These are phyloP conservation scores for Xiphias gladius DNA, from an alignment of 2,113 vertebrate genomes.

Conservation along the genomic window DNA sequence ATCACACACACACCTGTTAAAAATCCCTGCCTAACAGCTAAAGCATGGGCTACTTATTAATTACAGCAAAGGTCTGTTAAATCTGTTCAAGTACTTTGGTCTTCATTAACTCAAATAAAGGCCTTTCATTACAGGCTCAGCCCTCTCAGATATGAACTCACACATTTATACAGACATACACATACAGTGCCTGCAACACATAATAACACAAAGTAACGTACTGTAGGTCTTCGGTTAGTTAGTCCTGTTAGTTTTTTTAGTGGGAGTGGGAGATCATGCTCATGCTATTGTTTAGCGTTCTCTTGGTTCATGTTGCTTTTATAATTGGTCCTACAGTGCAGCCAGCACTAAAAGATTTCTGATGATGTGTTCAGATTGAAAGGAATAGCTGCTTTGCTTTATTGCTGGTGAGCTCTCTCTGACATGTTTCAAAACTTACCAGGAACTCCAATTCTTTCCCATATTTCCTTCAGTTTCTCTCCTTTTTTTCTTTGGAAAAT, in stretches of 20 bases:
- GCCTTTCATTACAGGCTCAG: constrained; percentile 69
- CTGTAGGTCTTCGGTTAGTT: background rate
- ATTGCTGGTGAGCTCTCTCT: background rate
- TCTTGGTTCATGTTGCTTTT: constrained; percentile 1
- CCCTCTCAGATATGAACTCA: constrained; percentile 51
- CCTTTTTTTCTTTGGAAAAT: background rate
- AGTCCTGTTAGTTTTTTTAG: constrained; percentile 2
- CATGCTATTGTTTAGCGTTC: background rate
- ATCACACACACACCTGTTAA: constrained; percentile 11
- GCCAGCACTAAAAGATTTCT: background rate
- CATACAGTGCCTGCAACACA: background rate
- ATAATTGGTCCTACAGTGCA: background rate
- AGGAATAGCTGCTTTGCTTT: no score
- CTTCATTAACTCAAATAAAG: constrained; percentile 79
- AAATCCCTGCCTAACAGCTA: constrained; percentile 31
- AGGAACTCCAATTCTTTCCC: background rate
- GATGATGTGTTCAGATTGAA: background rate
- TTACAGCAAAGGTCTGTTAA: constrained; percentile 73
- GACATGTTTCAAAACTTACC: background rate
- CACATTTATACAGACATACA: constrained; percentile 16
- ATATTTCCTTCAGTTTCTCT: background rate
- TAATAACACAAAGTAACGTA: background rate
- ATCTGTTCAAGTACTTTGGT: constrained; percentile 72
- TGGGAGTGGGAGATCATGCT: background rate
- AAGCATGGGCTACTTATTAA: constrained; percentile 68